Conservation (phyloP, 2,888 invertebrate species). For the Ophion ventricosus region DNA sequence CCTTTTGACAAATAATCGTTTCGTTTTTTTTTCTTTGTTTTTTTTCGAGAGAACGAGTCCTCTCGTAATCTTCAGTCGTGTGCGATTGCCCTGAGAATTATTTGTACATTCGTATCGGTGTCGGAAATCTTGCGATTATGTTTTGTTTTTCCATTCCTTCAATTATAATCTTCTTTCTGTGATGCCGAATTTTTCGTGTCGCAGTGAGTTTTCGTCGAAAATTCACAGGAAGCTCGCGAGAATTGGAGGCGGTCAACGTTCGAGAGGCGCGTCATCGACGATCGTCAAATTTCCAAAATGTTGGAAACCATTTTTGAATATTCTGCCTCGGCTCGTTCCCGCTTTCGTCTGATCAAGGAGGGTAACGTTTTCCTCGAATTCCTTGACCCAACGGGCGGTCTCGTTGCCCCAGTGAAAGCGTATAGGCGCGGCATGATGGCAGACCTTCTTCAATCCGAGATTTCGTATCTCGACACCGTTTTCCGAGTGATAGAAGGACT, state of each 20-base stretch:
- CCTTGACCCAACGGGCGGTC: constrained; percentile 78
- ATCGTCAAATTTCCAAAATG: constrained; percentile 76
- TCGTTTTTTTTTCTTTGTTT: too few species aligned
- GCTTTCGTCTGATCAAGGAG: constrained; percentile 77
- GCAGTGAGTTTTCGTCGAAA: too few species aligned
- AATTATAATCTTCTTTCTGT: background rate
- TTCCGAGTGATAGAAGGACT: constrained; percentile 85
- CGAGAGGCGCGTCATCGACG: constrained; percentile 76
- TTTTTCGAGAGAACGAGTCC: constrained; percentile 5
- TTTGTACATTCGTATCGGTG: constrained; percentile 50
- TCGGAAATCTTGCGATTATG: background rate
- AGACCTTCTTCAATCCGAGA: constrained; percentile 76
- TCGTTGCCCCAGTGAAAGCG: constrained; percentile 79
- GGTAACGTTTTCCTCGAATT: constrained; percentile 79
- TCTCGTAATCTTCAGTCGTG: constrained; percentile 15
- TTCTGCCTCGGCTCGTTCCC: constrained; percentile 78
- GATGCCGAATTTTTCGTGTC: background rate
- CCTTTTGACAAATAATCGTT: too few species aligned
- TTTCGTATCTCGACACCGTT: constrained; percentile 76
- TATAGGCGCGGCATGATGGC: constrained; percentile 77
- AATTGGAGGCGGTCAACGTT: constrained; percentile 71
- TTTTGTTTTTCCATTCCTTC: background rate
- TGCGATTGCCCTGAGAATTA: constrained; percentile 63
- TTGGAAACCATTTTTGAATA: constrained; percentile 84
- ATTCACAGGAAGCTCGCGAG: background rate